A percentile compares a stretch with the other conserved stretches of the same genome.
phyloP scores from a whole-genome alignment of 2,888 invertebrate species.

The Drosophila algonquin region DNA sequence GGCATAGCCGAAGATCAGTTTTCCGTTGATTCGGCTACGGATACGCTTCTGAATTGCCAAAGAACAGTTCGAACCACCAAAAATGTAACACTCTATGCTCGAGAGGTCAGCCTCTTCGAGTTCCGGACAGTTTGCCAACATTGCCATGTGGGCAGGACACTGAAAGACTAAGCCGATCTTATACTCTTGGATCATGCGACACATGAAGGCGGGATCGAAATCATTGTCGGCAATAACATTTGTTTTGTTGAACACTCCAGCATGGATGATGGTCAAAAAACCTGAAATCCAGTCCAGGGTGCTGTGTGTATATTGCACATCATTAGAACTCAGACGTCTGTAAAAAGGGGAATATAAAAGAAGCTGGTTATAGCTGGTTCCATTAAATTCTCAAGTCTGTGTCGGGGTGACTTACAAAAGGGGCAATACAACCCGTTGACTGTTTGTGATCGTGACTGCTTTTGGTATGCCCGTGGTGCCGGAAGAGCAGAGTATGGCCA shows the following conservation, averaged over 20 bases:
- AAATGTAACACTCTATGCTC: background rate
- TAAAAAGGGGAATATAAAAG: background rate
- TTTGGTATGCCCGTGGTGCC: background rate
- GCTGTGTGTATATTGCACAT: background rate
- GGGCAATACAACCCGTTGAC: background rate
- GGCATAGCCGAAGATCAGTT: background rate
- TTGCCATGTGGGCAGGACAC: background rate
- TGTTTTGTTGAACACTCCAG: background rate
- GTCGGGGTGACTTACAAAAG: background rate
- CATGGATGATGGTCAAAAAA: background rate
- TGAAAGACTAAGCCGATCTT: background rate
- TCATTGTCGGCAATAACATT: background rate
- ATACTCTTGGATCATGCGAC: background rate
- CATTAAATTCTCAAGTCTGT: no score
- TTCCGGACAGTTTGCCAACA: background rate
- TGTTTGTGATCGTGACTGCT: slow-evolving; percentile 10
- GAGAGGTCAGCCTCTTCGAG: background rate
- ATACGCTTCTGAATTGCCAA: background rate
- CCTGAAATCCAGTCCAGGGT: background rate
- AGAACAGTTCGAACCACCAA: background rate
- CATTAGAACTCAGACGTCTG: background rate
- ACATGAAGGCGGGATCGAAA: background rate
- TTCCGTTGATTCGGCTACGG: background rate
- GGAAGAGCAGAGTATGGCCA: slow-evolving; percentile 10
- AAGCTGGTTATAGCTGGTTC: no score